Evolutionary conservation across 1,140 invertebrate species (phyloP), one percentile per base, ranked within the genome.

Genomic region (Drosophila neocordata): DNA sequence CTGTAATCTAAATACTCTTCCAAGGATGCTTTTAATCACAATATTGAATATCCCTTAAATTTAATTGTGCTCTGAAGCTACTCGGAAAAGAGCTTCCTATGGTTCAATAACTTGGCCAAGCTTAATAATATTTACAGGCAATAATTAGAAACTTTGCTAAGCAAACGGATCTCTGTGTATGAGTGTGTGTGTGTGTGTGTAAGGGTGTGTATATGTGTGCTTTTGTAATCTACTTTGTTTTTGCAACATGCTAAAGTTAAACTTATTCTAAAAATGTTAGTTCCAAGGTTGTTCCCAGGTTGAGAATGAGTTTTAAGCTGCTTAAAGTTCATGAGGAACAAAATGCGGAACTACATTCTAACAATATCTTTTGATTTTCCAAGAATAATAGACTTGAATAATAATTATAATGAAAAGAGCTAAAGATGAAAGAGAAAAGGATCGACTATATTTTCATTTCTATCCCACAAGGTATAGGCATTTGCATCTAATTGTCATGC

Each of bases 281-380:
- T n/a, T 9, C 24, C 20, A 37, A 18, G 15, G 12, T 37, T 20
- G 13, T 18, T 9, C 11, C 9, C 18, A 12, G 24, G n/a, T n/a
- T n/a, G n/a, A 24, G 12, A 41, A 35, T n/a, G 27, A 68, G 53
- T 56, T 61, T 44, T 81, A 85, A 85, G 82, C 81, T 56, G 82
- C 82, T 87, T 87, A 87, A 75, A 75, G 75, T 87, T 75, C 67
- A 78, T 20, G 9, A 48, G 15, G 15, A 18, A 4, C 7, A 31
- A 85, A 87, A 77, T 87, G 27, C 6, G 18, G 58, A 53, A 38
- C 69, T 66, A 77, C 58, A 53, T 48, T 80, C 85, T 77, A 84
- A 74, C 77, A 84, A 60, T 51, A 69, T 53, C 65, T 79, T 77
- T 65, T 4, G 9, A 31, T 24, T 18, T 48, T 55, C 52, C 37